Evolutionary conservation across 2,797 vertebrate species (phyloP).

Genomic region (Pangasius sanitwongsei): DNA sequence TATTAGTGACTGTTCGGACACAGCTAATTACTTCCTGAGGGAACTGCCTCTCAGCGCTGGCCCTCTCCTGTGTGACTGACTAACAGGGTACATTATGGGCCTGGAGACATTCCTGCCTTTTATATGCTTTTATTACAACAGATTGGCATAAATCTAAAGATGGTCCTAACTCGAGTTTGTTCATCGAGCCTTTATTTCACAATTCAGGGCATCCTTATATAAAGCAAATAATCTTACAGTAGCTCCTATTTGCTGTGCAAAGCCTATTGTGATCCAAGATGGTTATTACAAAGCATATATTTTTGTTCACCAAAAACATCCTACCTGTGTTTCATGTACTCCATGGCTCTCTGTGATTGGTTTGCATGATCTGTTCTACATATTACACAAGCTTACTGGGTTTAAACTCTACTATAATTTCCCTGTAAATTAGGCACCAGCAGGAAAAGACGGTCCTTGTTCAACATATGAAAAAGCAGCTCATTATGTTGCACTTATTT

Average conservation of each 20-base stretch:
- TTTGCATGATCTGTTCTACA: not conserved
- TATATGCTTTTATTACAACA: slow-evolving; percentile 68
- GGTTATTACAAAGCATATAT: not conserved
- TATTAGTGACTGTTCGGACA: slow-evolving; percentile 76
- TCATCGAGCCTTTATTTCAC: not conserved
- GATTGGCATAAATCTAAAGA: slow-evolving; percentile 65
- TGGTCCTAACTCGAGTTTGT: not conserved
- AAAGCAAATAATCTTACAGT: not conserved
- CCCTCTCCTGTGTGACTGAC: slow-evolving; percentile 66
- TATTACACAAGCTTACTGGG: not conserved
- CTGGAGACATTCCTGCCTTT: slow-evolving; percentile 69
- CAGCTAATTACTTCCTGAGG: slow-evolving; percentile 82
- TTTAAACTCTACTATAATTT: not conserved
- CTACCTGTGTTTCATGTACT: too few relatives aligned
- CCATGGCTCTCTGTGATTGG: not conserved
- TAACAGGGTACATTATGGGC: slow-evolving; percentile 71
- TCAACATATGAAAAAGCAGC: too few relatives aligned
- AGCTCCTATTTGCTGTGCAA: not conserved
- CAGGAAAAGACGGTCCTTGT: too few relatives aligned
- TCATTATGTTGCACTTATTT: too few relatives aligned
- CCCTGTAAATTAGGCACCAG: not conserved
- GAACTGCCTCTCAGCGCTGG: slow-evolving; percentile 64
- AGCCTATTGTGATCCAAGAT: not conserved
- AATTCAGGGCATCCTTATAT: not conserved
- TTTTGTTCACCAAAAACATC: not conserved